A percentile compares a stretch with the other conserved stretches of the same genome.
These are phyloP conservation scores for Patella ulyssiponensis DNA, from an alignment of 2,888 invertebrate genomes.

Conservation along the genomic window DNA sequence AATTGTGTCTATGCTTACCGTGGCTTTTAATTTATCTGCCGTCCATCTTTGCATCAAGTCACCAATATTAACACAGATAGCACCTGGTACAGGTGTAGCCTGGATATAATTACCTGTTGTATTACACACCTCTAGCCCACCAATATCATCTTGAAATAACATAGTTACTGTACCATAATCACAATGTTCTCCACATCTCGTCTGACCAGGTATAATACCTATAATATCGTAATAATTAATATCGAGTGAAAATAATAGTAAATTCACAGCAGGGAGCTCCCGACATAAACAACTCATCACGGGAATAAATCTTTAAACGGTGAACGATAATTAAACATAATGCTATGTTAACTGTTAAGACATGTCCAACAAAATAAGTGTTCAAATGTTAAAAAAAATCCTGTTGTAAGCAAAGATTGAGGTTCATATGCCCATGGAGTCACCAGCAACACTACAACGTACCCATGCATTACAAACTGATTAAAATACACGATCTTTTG, in stretches of 20 bases:
- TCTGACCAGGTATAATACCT: too few relatives aligned
- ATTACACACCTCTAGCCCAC: slow-evolving; percentile 42
- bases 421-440: too few relatives aligned
- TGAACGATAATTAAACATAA: too few relatives aligned
- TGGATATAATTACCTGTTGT: slow-evolving; percentile 22
- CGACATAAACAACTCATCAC: too few relatives aligned
- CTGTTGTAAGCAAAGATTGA: too few relatives aligned
- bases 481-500: too few relatives aligned
- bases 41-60: slow-evolving; percentile 33
- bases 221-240: neutral
- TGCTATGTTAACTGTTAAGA: too few relatives aligned
- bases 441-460: too few relatives aligned
- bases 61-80: slow-evolving; percentile 28
- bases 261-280: neutral
- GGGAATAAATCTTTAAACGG: too few relatives aligned
- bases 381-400: too few relatives aligned
- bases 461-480: too few relatives aligned
- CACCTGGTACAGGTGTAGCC: slow-evolving; percentile 22
- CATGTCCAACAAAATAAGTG: too few relatives aligned
- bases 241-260: neutral
- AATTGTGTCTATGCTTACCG: neutral
- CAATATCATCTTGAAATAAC: slow-evolving; percentile 51
- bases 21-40: slow-evolving; percentile 19
- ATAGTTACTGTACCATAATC: slow-evolving; percentile 50
- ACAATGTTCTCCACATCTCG: slow-evolving; percentile 43